Base-by-base conservation (phyloP, 2,797 vertebrate species). In the Rhinoraja longicauda region DNA sequence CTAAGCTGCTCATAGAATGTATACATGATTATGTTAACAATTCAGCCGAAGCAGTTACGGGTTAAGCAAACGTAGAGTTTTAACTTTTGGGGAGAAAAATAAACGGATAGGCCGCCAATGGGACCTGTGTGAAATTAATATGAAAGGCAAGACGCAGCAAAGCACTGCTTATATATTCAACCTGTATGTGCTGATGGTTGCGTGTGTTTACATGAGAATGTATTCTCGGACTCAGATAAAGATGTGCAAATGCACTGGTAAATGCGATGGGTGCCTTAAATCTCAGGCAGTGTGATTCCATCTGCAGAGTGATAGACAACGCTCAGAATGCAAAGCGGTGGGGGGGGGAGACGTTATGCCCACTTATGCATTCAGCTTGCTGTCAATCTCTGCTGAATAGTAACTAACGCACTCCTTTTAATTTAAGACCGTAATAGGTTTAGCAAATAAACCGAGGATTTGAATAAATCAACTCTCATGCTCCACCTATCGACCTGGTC, bases 371-470 rank as follows among this genome's bases (percentile, higher is more conserved):
- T 75, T 39, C 90, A 92, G 90, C 32, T 32, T 92, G 57, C 21
- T 73, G 90, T 92, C 67, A 92, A 72, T 53, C 90, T 53, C 39
- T 53, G 90, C 39, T 75, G 90, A 92, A 92, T 92, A n/a, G 45
- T 73, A 92, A 75, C 90, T 57, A 92, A n/a, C n/a, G 88, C 32
- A 36, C 62, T 93, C 78, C 93, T 95, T 90, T 82, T 94, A 94
- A 95, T 94, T 95, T 95, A 94, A 95, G 95, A 95, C 93, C 59
- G 95, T 96, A 97, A 97, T 95, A 96, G 96, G 95, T 96, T 96
- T 96, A 96, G 95, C 95, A 94, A 95, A 95, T 95, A 96, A 97
- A 96, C 96, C 94, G 94, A 94, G 95, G 96, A 96, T 97, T 97
- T 96, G 93, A 96, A 97, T 96, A 96, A 96, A 96, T 95, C 94